phyloP scores from a whole-genome alignment of 1,140 invertebrate genomes.

The Brachionus plicatilis region DNA sequence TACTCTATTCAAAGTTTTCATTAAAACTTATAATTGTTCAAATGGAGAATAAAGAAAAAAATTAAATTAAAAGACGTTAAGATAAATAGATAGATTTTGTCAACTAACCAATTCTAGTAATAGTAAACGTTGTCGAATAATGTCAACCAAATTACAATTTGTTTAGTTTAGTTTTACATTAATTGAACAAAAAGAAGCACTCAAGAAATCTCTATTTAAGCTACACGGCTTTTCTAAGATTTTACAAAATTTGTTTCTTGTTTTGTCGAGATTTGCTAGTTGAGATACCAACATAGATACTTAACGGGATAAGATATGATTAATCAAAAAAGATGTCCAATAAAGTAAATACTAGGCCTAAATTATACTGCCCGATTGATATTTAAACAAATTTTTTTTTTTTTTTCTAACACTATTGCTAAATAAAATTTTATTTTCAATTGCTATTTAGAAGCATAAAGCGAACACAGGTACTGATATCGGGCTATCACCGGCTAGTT shows the following conservation, averaged over 20 bases:
- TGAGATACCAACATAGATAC: neutral
- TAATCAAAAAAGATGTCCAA: neutral
- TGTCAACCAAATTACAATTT: constrained; percentile 14
- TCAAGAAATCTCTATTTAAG: constrained; percentile 9
- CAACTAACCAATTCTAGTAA: neutral
- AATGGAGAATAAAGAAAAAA: neutral
- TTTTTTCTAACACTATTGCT: neutral
- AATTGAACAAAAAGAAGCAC: neutral
- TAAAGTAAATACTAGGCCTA: neutral
- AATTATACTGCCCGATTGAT: neutral
- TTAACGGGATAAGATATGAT: neutral
- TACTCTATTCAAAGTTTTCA: neutral
- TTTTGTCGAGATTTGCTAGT: neutral
- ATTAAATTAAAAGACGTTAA: constrained; percentile 22
- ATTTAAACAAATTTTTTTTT: constrained; percentile 29
- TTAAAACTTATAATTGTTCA: neutral
- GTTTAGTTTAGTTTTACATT: constrained; percentile 28
- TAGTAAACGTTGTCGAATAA: constrained; percentile 23
- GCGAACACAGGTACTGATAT: neutral
- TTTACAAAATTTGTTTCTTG: neutral
- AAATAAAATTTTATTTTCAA: neutral
- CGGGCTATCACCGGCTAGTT: neutral
- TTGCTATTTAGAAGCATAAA: neutral
- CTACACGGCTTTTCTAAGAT: neutral
- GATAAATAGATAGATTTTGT: neutral